These are phyloP conservation scores for Hyles vespertilio DNA, from an alignment of 1,140 invertebrate species.

Conservation along the genomic window DNA sequence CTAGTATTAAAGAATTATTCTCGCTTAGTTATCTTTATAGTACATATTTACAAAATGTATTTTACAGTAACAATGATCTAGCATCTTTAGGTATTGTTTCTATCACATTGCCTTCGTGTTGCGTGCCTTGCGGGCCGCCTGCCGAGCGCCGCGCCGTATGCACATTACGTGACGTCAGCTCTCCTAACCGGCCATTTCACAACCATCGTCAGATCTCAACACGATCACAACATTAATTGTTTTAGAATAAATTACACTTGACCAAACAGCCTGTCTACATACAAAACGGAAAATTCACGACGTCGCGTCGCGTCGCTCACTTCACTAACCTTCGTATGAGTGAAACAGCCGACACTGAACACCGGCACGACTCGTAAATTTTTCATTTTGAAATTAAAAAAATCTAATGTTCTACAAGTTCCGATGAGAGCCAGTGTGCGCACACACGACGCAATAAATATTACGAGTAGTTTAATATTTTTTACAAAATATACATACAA, in stretches of 20 bases:
- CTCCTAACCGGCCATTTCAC: slow-evolving; percentile 21
- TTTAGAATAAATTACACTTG: slow-evolving; percentile 14
- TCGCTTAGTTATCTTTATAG: slow-evolving; percentile 68
- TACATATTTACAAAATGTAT: slow-evolving; percentile 74
- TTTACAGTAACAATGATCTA: slow-evolving; percentile 74
- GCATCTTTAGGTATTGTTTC: slow-evolving; percentile 72
- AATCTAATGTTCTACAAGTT: too few species aligned
- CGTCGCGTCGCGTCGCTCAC: background rate
- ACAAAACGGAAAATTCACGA: too few species aligned
- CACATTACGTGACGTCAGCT: background rate
- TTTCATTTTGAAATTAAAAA: too few species aligned
- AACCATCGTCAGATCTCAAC: slow-evolving; percentile 14
- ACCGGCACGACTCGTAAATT: too few species aligned
- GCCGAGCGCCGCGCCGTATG: background rate
- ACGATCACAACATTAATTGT: slow-evolving; percentile 19
- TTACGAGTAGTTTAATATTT: slow-evolving; percentile 38
- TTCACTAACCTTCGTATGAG: slow-evolving; percentile 1
- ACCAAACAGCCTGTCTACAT: slow-evolving; percentile 5
- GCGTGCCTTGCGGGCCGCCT: background rate
- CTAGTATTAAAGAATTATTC: slow-evolving; percentile 71
- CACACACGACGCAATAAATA: slow-evolving; percentile 24
- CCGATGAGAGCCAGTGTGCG: slow-evolving; percentile 7
- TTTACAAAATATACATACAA: slow-evolving; percentile 28
- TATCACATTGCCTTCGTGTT: slow-evolving; percentile 63
- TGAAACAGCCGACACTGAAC: too few species aligned